Evolutionary conservation across 1,140 invertebrate species (phyloP).

Genomic region (Palaemon carinicauda): DNA sequence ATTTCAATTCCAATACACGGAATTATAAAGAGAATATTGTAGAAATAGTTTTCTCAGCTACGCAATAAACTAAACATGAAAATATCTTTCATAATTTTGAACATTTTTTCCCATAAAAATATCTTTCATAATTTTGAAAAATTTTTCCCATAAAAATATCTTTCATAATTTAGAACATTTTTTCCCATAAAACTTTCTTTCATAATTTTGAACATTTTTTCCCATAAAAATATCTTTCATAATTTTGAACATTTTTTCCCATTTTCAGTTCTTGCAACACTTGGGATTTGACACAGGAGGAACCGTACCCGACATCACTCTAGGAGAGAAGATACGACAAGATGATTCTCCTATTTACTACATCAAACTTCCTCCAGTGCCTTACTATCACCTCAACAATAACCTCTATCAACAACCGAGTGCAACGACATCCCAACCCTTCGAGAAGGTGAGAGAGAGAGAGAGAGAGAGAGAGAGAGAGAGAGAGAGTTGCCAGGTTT

Average conservation of each 20-base stretch:
- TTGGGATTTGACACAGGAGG: conserved; percentile 22
- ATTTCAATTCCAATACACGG: conserved; percentile 16
- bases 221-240: too few species aligned
- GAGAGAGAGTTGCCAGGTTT: too few species aligned
- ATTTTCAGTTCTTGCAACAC: conserved; percentile 21
- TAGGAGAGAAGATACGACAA: not conserved
- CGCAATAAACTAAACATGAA: not conserved
- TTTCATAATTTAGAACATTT: too few species aligned
- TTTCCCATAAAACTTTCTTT: too few species aligned
- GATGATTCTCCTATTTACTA: conserved; percentile 46
- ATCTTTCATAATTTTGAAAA: too few species aligned
- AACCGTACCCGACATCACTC: not conserved
- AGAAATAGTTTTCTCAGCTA: too few species aligned
- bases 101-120: too few species aligned
- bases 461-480: not conserved
- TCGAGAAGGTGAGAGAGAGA: not conserved
- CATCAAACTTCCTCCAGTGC: conserved; percentile 41
- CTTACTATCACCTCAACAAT: conserved; percentile 41
- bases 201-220: too few species aligned
- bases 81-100: not conserved
- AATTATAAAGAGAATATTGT: not conserved
- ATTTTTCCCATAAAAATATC: too few species aligned
- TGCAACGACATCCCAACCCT: not conserved
- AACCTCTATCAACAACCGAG: not conserved
- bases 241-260: not conserved